Evolutionary conservation across 2,797 vertebrate species (phyloP), one percentile per base, ranked within the genome.

Genomic region (Micropoecilia bifurca): DNA sequence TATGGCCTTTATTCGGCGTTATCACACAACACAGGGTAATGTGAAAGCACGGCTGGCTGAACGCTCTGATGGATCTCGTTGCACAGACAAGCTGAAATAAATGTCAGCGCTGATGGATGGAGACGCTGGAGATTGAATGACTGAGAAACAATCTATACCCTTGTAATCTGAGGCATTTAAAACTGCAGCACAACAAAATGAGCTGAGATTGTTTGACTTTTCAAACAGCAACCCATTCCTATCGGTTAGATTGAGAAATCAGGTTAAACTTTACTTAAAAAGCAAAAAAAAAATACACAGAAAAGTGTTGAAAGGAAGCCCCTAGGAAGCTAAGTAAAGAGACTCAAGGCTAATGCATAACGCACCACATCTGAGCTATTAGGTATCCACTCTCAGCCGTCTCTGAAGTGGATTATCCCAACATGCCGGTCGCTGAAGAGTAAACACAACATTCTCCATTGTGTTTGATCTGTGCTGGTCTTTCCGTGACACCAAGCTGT

Each of bases 301-400:
- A 39, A 74, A 14, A 20, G 8, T 43, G 36, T 66, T 41, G 10
- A 69, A 69, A 71, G 25, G 66, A 45, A 45, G 22, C 5, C 2
- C 0, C 2, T 68, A 0, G 9, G 36, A 25, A 41, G 63, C 36
- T 14, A 25, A 18, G 22, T 36, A 59, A 50, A 75, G 6, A 14
- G 14, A 71, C 68, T 45, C 10, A 18, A 71, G 25, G 41, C 68
- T 16, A n/a, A 8, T 41, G 1, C 63, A 41, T 2, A 71, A 85
- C 86, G 25, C 80, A 89, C 87, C 89, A 53, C 47, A 2, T 80
- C 63, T 71, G 50, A 76, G 68, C 22, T 79, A 3, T 74, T 71
- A 83, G 74, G 72, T 86, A 61, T 81, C 50, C 1, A 57, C 6
- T 1, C 77, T 73, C 36, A 48, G 77, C 45, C 28, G 7, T 71